Evolutionary conservation across 1,140 invertebrate genomes (phyloP), one percentile per base, ranked within the genome.

Genomic region (Aplysia californica): DNA sequence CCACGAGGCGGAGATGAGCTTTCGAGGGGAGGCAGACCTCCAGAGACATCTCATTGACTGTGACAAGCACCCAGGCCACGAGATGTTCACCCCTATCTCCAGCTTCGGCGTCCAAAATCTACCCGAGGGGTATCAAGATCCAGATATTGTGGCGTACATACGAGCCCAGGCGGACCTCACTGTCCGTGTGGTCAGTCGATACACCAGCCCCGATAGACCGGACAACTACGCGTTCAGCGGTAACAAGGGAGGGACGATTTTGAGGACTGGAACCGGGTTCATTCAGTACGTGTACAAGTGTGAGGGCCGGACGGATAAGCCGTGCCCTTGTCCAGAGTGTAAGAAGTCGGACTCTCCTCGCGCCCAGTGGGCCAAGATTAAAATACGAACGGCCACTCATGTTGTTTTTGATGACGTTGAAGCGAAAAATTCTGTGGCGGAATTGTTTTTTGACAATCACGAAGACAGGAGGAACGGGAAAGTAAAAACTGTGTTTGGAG

Each of bases 271-370:
- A 1, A 59, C 70, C n/a, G 70, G 70, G 4, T 72, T 72, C 58
- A 55, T 72, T n/a, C 70, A 72, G 56, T 72, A 72, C 23, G 70
- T 72, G 20, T 72, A 72, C 58, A 36, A 36, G 35, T 61, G 61
- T 38, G 70, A 72, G 23, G 21, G 2, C 23, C 5, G 70, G n/a
- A 38, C 70, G 26, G 38, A 20, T 1, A 61, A 72, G 31, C 55
- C 70, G 1, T 72, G 70, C 36, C 70, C 70, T 1, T 72, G 70
- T 31, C 70, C 70, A 4, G 70, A 72, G 23, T 72, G 70, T 38
- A 59, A 39, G 56, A 39, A 20, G 29, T 72, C 70, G 29, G 35
- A 31, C 21, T 39, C 1, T 0, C 70, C 70, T 26, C 55, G 26
- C n/a, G 35, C 39, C 18, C 55, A 72, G n/a, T 72, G 70, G 70